Evolutionary conservation across 2,797 vertebrate species (phyloP), one percentile per base, ranked within the genome.

Genomic region (Lacerta agilis): DNA sequence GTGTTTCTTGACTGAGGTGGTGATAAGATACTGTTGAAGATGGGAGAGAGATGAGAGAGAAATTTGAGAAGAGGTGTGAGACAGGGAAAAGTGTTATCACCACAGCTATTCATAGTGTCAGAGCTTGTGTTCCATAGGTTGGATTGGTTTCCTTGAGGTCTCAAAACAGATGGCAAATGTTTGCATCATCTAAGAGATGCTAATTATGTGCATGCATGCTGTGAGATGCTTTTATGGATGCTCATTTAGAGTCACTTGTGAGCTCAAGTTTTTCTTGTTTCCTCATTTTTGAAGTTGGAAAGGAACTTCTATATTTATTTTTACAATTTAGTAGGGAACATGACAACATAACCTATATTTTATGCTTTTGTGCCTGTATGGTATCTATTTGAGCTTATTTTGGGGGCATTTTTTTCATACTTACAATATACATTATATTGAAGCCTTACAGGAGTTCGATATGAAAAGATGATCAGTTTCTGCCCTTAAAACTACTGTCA

Each of bases 141-240:
- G 76, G 55, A 61, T 43, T 84, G 55, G 77, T 85, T 64, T 84
- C 36, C 55, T 85, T 88, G 38, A 64, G 29, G 78, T 85, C 49
- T 79, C 36, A 71, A 81, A 87, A 58, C 78, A 87, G 85, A 86
- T 87, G 86, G 86, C 86, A 80, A 87, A 87, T 87, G 67, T 87
- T 80, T 87, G 27, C 67, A 87, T 86, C 77, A 80, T 71, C 66
- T 79, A 73, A 81, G 67, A 87, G 49, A 80, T 72, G 78, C 78
- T 87, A 87, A 87, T 87, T 87, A 73, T 81, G 67, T 73, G 33
- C 67, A 43, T 80, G 78, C 69, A 45, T 67, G 92, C 84, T 83
- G 36, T 87, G 33, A 67, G 67, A 75, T 7, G 7, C 23, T 89
- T 61, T 25, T 78, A 10, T 88, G 67, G 67, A 76, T 81, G 25